phyloP scores from a whole-genome alignment of 2,113 vertebrate genomes.

The Trematocara stigmaticum region DNA sequence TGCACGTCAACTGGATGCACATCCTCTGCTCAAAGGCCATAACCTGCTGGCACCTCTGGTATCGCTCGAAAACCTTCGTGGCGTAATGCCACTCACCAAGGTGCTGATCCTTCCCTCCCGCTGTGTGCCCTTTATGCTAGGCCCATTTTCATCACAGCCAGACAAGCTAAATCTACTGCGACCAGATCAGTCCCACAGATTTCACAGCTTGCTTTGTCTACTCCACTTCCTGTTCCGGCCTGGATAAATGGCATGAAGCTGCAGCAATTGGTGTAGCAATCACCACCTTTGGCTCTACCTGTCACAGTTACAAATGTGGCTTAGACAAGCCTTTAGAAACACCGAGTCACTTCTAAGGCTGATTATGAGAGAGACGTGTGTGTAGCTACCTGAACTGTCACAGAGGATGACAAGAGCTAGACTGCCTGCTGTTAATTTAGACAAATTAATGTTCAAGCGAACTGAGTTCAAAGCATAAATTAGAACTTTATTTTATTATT shows the following conservation, averaged over 20 bases:
- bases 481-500: constrained; percentile 86
- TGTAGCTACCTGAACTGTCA: not conserved
- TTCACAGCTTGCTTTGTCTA: constrained; percentile 58
- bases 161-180: constrained; percentile 59
- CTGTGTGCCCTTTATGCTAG: constrained; percentile 56
- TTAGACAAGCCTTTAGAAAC: not conserved
- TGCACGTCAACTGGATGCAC: constrained; percentile 10
- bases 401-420: not conserved
- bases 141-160: constrained; percentile 65
- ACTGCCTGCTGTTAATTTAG: not conserved
- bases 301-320: constrained; percentile 1
- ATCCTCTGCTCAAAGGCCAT: constrained; percentile 1
- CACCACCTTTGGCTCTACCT: constrained; percentile 16
- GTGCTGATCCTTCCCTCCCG: constrained; percentile 43
- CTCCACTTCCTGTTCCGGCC: constrained; percentile 48
- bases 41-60: constrained; percentile 17
- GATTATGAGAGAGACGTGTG: not conserved
- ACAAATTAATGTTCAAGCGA: not conserved
- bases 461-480: constrained; percentile 75
- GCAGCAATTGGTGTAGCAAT: constrained; percentile 35
- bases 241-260: constrained; percentile 39
- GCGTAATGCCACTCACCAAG: constrained; percentile 31
- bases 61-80: constrained; percentile 7
- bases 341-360: not conserved
- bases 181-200: constrained; percentile 35